Conservation (phyloP, 2,888 invertebrate species). For the Oeneis ivallda region DNA sequence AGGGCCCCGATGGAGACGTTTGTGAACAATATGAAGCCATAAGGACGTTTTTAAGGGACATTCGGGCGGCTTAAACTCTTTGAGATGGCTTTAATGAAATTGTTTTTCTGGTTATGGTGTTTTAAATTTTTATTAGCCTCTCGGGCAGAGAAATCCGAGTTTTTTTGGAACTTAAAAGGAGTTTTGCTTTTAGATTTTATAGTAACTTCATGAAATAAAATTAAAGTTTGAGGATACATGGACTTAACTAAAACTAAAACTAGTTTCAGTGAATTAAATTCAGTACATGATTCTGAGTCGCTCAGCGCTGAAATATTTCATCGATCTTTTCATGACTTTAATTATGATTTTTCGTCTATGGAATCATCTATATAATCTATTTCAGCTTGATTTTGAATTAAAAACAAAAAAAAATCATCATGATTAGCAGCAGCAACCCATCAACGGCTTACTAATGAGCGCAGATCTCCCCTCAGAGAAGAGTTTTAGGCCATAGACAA, state of each 20-base stretch:
- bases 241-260: too few relatives aligned
- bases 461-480: too few relatives aligned
- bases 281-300: background rate
- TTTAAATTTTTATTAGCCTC: conserved; percentile 17
- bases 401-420: too few relatives aligned
- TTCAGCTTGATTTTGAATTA: too few relatives aligned
- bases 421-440: too few relatives aligned
- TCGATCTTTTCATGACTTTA: too few relatives aligned
- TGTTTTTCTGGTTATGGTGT: conserved; percentile 19
- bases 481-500: too few relatives aligned
- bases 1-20: conserved; percentile 44
- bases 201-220: background rate
- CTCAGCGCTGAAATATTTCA: background rate
- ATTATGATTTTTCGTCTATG: too few relatives aligned
- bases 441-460: too few relatives aligned
- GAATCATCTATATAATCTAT: too few relatives aligned
- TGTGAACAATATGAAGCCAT: conserved; percentile 41
- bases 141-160: background rate
- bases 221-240: background rate
- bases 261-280: too few relatives aligned
- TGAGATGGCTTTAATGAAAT: conserved; percentile 27
- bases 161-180: background rate
- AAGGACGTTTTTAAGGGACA: conserved; percentile 30
- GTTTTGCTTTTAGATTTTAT: background rate
- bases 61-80: conserved; percentile 22